Conservation (phyloP, 2,113 vertebrate species). For the Procavia capensis region DNA sequence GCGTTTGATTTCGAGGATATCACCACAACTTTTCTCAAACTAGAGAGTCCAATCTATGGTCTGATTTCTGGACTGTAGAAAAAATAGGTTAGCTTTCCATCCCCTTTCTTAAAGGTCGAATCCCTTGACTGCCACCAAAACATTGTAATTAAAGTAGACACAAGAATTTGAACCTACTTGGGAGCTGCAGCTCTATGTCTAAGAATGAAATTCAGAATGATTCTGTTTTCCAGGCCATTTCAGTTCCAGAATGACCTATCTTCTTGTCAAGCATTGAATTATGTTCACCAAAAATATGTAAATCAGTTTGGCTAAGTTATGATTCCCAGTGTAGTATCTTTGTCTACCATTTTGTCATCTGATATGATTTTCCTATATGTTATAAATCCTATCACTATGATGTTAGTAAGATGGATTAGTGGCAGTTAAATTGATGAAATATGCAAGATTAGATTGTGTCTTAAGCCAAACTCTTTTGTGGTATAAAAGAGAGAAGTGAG, state of each 20-base stretch:
- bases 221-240: not conserved
- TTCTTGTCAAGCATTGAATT: not conserved
- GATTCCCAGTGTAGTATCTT: too few species aligned
- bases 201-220: not conserved
- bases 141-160: not conserved
- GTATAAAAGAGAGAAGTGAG: too few species aligned
- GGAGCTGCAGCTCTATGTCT: not conserved
- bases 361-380: too few species aligned
- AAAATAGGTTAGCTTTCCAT: not conserved
- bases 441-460: too few species aligned
- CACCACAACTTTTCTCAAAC: not conserved
- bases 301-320: too few species aligned
- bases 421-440: too few species aligned
- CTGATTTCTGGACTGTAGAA: not conserved
- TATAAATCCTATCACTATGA: too few species aligned
- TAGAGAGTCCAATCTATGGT: not conserved
- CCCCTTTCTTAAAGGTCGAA: not conserved
- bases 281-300: too few species aligned
- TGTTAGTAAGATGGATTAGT: too few species aligned
- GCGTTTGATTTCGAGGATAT: not conserved
- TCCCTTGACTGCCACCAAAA: not conserved
- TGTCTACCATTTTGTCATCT: too few species aligned
- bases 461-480: too few species aligned
- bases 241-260: not conserved
- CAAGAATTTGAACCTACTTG: not conserved